Evolutionary conservation across 2,888 invertebrate species (phyloP), one percentile per base, ranked within the genome.

Genomic region (Campoletis raptor): DNA sequence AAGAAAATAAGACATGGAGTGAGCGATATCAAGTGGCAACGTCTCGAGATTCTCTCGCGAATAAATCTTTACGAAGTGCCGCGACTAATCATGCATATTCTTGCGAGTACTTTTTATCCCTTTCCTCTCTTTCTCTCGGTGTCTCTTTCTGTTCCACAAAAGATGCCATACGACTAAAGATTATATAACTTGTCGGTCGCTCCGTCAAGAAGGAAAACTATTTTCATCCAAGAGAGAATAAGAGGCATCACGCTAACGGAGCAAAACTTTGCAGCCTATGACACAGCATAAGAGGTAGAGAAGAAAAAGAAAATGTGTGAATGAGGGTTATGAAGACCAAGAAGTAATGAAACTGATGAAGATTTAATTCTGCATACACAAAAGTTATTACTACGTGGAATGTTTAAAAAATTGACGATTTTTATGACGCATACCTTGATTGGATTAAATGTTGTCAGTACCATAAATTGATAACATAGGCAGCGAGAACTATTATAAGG

Each of bases 11-110:
- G 57, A 54, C 15, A 48, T 24, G 74, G 48, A 24, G 66, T 30
- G 64, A 40, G 74, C 40, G 42, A n/a, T 73, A 77, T 69, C 67
- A 83, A 83, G 80, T 78, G 81, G 57, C 36, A 57, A 64, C 72
- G 36, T 72, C 72, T 85, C 70, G 70, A 77, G 80, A 76, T 21
- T 66, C 66, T 54, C 66, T 86, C 52, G 76, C 79, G 79, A 78
- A 86, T 86, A 83, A 83, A 86, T 86, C 86, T 81, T 86, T 83
- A 66, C 77, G 57, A 81, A 86, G 67, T 83, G 37, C 52, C 79
- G 76, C 66, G 66, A 66, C 70, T 81, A 66, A 83, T 83, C 66
- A 76, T 61, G 67, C 74, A 48, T 21, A 79, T 61, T 40, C 42
- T 76, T 45, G 54, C 48, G 67, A 40, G 57, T 54, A 72, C 70